A percentile compares a stretch with the other conserved stretches of the same genome.
Evolutionary conservation across 2,113 vertebrate species (phyloP).

Genomic region (Myrmophylax atrothorax): DNA sequence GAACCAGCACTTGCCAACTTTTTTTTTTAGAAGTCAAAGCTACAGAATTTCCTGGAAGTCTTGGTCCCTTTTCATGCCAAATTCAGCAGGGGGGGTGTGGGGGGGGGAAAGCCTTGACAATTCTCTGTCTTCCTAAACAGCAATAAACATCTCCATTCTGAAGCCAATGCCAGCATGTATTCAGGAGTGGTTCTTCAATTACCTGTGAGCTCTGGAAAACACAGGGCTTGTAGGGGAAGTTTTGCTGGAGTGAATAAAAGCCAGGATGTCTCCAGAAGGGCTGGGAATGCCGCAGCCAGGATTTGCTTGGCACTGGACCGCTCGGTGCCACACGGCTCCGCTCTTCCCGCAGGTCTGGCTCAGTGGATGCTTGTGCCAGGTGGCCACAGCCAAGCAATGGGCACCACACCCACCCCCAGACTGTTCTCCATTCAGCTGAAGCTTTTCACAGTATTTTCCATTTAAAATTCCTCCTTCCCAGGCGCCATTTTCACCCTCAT

Average conservation of each 20-base stretch:
- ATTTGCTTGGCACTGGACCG: rapidly evolving
- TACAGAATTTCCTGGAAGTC: constrained; percentile 59
- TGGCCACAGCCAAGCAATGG: not conserved
- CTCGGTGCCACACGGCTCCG: not conserved
- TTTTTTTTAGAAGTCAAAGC: constrained; percentile 6
- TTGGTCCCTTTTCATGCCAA: constrained; percentile 30
- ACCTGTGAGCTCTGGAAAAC: not conserved
- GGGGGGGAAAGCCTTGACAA: not conserved
- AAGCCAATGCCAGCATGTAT: not conserved
- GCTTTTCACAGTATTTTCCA: not conserved
- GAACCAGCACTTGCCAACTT: not conserved
- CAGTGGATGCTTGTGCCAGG: rapidly evolving
- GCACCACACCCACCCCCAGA: not conserved
- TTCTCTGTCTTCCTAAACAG: not conserved
- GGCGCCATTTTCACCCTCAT: rapidly evolving
- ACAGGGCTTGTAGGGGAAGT: not conserved
- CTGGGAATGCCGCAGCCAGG: rapidly evolving
- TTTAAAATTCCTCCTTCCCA: not conserved
- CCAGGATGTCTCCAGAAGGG: not conserved
- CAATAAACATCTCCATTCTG: not conserved
- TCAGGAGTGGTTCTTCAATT: not conserved
- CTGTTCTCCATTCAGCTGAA: not conserved
- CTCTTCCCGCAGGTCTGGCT: not conserved
- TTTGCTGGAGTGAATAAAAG: not conserved
- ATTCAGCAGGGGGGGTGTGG: not conserved